A percentile compares a stretch with the other conserved stretches of the same genome.
phyloP scores from a whole-genome alignment of 2,888 invertebrate species.

The Sarcophaga variegata region DNA sequence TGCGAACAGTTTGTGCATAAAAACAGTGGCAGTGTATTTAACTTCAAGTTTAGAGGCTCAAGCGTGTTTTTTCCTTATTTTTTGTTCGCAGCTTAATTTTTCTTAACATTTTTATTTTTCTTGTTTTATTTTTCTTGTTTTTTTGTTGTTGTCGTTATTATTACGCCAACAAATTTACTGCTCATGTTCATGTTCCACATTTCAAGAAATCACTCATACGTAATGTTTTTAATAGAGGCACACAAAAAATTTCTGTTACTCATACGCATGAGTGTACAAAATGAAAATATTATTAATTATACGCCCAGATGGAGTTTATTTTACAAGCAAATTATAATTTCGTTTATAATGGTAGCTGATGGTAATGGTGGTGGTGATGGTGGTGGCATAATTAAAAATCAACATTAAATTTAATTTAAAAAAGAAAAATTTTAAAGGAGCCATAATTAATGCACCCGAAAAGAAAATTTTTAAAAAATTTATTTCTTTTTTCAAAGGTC shows the following conservation, averaged over 20 bases:
- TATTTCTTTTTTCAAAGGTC: no score
- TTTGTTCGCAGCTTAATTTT: neutral
- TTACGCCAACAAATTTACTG: constrained; percentile 5
- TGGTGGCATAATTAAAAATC: no score
- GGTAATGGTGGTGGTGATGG: no score
- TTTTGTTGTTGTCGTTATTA: neutral
- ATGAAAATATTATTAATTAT: constrained; percentile 51
- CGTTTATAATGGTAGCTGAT: no score
- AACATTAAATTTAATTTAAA: no score
- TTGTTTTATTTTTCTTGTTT: neutral
- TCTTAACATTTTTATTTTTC: neutral
- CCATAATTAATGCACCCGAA: no score
- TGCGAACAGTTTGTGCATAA: no score
- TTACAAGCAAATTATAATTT: neutral
- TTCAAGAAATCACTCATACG: constrained; percentile 38
- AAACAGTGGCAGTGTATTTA: no score
- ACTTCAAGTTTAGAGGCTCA: no score
- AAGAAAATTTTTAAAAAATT: no score
- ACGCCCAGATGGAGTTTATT: constrained; percentile 29
- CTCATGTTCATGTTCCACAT: neutral
- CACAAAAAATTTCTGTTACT: constrained; percentile 28
- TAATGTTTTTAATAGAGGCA: neutral
- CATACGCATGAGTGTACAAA: constrained; percentile 41
- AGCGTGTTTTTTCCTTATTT: no score
- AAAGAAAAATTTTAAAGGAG: no score